Percentiles rank a stretch among this genome's conserved stretches.
Conservation (phyloP, 2,888 invertebrate genomes). For the Disparrhopalites patrizii region DNA sequence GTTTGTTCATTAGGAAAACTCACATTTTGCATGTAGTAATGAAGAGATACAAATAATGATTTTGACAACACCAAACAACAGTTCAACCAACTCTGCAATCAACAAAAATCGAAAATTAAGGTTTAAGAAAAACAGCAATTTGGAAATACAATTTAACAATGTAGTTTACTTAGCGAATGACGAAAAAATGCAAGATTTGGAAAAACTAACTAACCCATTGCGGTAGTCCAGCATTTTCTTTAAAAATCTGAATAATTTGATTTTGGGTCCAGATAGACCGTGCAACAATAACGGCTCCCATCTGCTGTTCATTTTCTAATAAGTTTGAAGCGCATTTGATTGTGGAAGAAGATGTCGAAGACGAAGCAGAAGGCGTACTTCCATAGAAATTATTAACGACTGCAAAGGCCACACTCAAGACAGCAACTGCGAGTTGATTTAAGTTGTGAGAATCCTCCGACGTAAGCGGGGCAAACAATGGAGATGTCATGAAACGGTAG, state of each 20-base stretch:
- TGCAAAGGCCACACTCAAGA: conserved; percentile 43
- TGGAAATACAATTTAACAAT: background rate
- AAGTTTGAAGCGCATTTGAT: too few relatives aligned
- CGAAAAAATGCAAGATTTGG: background rate
- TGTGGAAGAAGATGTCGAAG: conserved; percentile 9
- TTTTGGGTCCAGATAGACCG: conserved; percentile 47
- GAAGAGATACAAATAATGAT: conserved; percentile 39
- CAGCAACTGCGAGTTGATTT: conserved; percentile 37
- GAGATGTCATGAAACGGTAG: conserved; percentile 40
- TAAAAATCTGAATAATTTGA: conserved; percentile 39
- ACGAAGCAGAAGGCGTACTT: conserved; percentile 5
- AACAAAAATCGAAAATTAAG: background rate
- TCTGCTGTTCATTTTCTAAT: conserved; percentile 40
- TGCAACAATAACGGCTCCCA: conserved; percentile 43
- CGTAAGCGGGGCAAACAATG: conserved; percentile 41
- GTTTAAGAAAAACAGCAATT: background rate
- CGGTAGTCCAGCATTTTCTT: conserved; percentile 43
- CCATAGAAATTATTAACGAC: conserved; percentile 41
- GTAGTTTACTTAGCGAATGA: background rate
- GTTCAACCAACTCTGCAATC: conserved; percentile 45
- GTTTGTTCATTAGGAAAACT: conserved; percentile 12
- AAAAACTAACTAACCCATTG: conserved; percentile 37
- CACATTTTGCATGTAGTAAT: conserved; percentile 44
- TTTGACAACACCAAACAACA: conserved; percentile 41
- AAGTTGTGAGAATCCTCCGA: conserved; percentile 40